Percentiles rank a stretch among this genome's conserved stretches.
phyloP scores from a whole-genome alignment of 2,113 vertebrate species.

The Chaenogobius annularis region DNA sequence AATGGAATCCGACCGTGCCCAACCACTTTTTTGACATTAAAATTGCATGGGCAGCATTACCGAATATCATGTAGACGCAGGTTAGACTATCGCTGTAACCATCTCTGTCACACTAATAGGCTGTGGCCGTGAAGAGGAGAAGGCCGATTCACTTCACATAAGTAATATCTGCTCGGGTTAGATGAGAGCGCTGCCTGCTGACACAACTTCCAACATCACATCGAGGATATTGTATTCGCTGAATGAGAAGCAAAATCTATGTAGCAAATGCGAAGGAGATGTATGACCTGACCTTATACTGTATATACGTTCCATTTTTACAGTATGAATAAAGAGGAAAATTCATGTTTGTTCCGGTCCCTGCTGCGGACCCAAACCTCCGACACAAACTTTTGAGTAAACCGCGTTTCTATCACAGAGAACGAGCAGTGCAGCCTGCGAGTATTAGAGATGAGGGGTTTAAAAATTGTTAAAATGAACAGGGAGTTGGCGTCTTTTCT shows the following conservation, averaged over 20 bases:
- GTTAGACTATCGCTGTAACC: constrained; percentile 22
- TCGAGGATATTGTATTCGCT: background rate
- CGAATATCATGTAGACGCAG: constrained; percentile 26
- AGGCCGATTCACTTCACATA: constrained; percentile 20
- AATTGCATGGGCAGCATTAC: constrained; percentile 17
- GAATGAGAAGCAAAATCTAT: background rate
- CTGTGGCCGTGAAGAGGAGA: constrained; percentile 34
- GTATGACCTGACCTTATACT: background rate
- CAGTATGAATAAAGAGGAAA: no score
- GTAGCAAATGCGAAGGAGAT: background rate
- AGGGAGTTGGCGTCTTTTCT: no score
- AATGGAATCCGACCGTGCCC: constrained; percentile 36
- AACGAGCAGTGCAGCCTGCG: no score
- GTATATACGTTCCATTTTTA: background rate
- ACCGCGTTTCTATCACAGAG: no score
- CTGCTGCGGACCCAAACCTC: no score
- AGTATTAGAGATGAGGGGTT: no score
- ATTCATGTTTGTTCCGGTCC: no score
- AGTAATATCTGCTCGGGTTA: background rate
- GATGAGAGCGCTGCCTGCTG: background rate
- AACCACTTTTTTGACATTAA: constrained; percentile 49
- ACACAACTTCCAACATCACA: background rate
- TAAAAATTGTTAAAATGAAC: no score
- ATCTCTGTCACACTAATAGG: constrained; percentile 38
- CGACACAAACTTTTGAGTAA: no score